phyloP scores from a whole-genome alignment of 2,797 vertebrate genomes.

The Okamejei kenojei region DNA sequence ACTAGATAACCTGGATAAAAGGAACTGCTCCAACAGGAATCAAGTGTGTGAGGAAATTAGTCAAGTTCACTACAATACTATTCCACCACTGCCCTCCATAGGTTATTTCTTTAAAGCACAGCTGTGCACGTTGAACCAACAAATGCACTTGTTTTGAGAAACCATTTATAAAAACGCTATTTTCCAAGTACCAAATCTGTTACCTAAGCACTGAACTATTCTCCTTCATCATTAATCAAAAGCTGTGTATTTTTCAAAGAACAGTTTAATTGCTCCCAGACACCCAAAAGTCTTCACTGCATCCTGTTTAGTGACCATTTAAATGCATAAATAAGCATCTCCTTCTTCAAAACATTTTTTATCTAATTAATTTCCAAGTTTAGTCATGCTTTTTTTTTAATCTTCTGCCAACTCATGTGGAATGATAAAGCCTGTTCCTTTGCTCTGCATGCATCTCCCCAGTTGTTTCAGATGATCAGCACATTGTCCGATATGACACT shows the following conservation, averaged over 20 bases:
- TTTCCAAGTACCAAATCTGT: background rate
- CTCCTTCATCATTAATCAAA: constrained; percentile 14
- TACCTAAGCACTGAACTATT: constrained; percentile 7
- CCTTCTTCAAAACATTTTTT: no score
- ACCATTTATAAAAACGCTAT: background rate
- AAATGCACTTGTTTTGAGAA: background rate
- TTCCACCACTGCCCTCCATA: constrained; percentile 13
- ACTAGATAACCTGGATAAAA: background rate
- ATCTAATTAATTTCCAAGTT: background rate
- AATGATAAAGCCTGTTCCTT: background rate
- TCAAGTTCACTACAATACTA: background rate
- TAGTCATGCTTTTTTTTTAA: background rate
- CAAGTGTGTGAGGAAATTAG: background rate
- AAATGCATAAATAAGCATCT: background rate
- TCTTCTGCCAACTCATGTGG: background rate
- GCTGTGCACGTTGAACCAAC: background rate
- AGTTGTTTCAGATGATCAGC: background rate
- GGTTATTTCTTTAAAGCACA: background rate
- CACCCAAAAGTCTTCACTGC: background rate
- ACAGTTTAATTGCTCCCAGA: constrained; percentile 1
- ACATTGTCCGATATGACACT: background rate
- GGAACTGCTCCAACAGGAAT: background rate
- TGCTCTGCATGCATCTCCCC: background rate
- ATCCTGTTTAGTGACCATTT: background rate
- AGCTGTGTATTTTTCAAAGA: background rate